Percentiles rank a stretch among this genome's conserved stretches.
These are phyloP conservation scores for Myanophis thanlyinensis DNA, from an alignment of 2,113 vertebrate species.

Conservation along the genomic window DNA sequence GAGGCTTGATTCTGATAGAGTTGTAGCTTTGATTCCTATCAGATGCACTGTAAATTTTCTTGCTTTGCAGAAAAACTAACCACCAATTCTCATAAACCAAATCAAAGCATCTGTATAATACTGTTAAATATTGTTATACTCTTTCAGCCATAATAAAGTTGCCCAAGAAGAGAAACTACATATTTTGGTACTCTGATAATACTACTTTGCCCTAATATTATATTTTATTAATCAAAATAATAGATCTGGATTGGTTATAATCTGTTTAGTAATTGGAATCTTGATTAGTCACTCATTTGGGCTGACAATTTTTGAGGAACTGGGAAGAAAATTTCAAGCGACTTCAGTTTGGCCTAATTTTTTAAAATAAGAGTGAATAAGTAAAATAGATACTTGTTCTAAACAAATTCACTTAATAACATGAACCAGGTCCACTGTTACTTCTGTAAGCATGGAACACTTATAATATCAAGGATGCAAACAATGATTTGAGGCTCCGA, in stretches of 20 bases:
- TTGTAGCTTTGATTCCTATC: not conserved
- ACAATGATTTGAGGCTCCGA: fast-evolving
- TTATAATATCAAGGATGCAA: not conserved
- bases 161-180: not conserved
- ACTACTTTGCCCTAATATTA: not conserved
- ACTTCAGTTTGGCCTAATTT: not conserved
- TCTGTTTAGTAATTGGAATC: not conserved
- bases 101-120: not conserved
- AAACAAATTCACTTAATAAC: not conserved
- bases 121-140: too few relatives aligned
- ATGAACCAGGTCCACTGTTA: not conserved
- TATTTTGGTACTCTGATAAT: not conserved
- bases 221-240: not conserved
- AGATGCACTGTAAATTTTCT: not conserved
- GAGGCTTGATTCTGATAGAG: not conserved
- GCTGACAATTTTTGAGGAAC: not conserved
- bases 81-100: not conserved
- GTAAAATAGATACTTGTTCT: not conserved
- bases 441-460: not conserved
- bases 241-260: not conserved
- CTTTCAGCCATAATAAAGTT: not conserved
- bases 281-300: not conserved
- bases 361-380: not conserved
- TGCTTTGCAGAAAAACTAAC: not conserved
- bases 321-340: not conserved